Conservation (phyloP, 2,113 vertebrate genomes). For the Anoplopoma fimbria region DNA sequence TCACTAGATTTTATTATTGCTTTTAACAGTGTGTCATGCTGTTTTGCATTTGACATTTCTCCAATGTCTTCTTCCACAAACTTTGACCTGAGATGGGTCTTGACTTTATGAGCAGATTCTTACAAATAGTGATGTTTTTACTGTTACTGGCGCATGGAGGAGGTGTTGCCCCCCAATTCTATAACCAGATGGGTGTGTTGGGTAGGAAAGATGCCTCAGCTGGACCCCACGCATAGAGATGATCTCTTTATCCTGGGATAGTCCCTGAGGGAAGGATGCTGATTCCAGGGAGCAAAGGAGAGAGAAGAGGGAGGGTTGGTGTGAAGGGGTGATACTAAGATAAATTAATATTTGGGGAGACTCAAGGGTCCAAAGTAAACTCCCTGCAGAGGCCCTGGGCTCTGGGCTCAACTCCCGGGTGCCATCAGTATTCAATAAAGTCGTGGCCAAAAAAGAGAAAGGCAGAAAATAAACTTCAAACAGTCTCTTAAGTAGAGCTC, state of each 20-base stretch:
- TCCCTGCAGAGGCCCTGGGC: slow-evolving; percentile 31
- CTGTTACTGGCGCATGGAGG: slow-evolving; percentile 38
- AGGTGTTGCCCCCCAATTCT: slow-evolving; percentile 22
- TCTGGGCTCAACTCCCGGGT: slow-evolving; percentile 43
- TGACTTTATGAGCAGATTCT: slow-evolving; percentile 47
- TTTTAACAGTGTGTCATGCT: slow-evolving; percentile 31
- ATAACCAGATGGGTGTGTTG: slow-evolving; percentile 52
- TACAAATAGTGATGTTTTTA: slow-evolving; percentile 51
- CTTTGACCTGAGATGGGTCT: neutral
- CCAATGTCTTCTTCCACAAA: neutral
- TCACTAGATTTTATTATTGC: neutral
- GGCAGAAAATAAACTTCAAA: slow-evolving; percentile 48
- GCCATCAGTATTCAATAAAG: slow-evolving; percentile 50
- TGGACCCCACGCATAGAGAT: slow-evolving; percentile 51
- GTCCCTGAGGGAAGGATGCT: slow-evolving; percentile 25
- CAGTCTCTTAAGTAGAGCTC: slow-evolving; percentile 25
- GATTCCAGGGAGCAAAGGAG: slow-evolving; percentile 27
- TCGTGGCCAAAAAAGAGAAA: slow-evolving; percentile 33
- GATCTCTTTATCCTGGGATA: slow-evolving; percentile 63
- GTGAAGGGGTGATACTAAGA: slow-evolving; percentile 4
- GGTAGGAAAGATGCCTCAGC: slow-evolving; percentile 24
- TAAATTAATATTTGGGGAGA: slow-evolving; percentile 38
- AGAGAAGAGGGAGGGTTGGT: neutral
- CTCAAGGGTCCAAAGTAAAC: slow-evolving; percentile 49
- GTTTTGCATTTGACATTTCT: slow-evolving; percentile 25